Evolutionary conservation across 1,140 invertebrate genomes (phyloP), one percentile per base, ranked within the genome.

Genomic region (Megalonaias nervosa): DNA sequence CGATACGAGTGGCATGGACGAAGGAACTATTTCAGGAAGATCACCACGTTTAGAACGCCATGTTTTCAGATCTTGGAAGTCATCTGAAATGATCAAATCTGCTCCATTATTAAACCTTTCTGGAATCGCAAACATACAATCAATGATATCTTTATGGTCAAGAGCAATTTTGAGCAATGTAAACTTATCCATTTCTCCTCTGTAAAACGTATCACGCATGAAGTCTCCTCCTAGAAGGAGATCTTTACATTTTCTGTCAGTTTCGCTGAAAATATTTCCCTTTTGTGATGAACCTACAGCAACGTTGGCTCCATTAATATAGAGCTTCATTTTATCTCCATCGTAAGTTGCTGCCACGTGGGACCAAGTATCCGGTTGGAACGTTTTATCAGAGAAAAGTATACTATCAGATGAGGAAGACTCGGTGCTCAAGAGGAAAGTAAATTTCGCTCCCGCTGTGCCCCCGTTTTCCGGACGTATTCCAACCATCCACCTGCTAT

Each of bases 301-400:
- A 14, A 86, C 77, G n/a, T 79, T 76, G 9, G 82, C 86, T 0
- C 83, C 78, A 72, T 87, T 85, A 58, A 87, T 72, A 59, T 73
- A 86, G 11, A 87, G 67, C 61, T 71, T 74, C 79, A 86, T 81
- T 55, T 80, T 66, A 2, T 55, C 14, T 14, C 81, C 83, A 66
- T 80, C 75, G 78, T 83, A 86, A 1, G 80, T 69, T 0, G 78
- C 82, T n/a, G 83, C 79, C 16, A 86, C 67, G 69, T 87, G 78
- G 23, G 77, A 67, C 84, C 84, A 86, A 6, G 38, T 26, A 16
- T 77, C 67, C 4, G 74, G 80, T 14, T 69, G 57, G 67, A 82
- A 87, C 5, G 58, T 31, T 21, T 57, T 69, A 62, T 82, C 76
- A 4, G 82, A 62, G 16, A 70, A 70, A 16, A 84, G 60, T 16